Base-by-base conservation (phyloP, 2,888 invertebrate species). In the Hypomecis atomaria region DNA sequence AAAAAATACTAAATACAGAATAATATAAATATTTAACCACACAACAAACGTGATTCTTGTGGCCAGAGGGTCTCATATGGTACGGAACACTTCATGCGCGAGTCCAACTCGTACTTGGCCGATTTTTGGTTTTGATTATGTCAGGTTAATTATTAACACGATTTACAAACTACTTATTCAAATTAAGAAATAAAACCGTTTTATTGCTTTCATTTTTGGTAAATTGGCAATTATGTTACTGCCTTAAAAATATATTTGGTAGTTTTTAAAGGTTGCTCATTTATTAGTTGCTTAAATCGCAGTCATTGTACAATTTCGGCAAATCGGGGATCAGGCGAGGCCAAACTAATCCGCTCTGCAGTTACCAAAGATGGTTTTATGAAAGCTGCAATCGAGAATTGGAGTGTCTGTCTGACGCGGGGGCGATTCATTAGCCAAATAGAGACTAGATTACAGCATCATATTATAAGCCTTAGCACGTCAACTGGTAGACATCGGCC, bases 341-440 rank as follows among this genome's bases (percentile, higher is more conserved):
- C 13, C 38, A 48, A n/a, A 48, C 48, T 33, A 33, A 43, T 36
- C 49, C 23, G 7, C 10, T 33, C 34, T 10, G 47, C 49, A 6
- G 9, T 11, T 5, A 36, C 49, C 13, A 37, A 49, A 49, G 4
- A 7, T 5, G 7, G 49, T 13, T 37, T 34, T 34, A 33, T 47
- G 23, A 45, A 23, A 23, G 23, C 23, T 23, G 33, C 23, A 33
- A 33, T 23, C 13, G 3, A 38, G 8, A 38, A 38, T 37, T 50
- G 5, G 50, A 38, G 38, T 38, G 37, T 37, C 13, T 13, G 49
- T 11, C 13, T 23, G 23, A 38, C 49, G 66, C 62, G 66, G 56
- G 66, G 62, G 53, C 42, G 9, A 11, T n/a, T 57, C 42, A 42
- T 59, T 23, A 36, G 10, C 34, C 6, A 5, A 40, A 9, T 50